Percentiles rank a stretch among this genome's conserved stretches.
phyloP scores from a whole-genome alignment of 2,113 vertebrate genomes.

The Vulpes ferrilata region DNA sequence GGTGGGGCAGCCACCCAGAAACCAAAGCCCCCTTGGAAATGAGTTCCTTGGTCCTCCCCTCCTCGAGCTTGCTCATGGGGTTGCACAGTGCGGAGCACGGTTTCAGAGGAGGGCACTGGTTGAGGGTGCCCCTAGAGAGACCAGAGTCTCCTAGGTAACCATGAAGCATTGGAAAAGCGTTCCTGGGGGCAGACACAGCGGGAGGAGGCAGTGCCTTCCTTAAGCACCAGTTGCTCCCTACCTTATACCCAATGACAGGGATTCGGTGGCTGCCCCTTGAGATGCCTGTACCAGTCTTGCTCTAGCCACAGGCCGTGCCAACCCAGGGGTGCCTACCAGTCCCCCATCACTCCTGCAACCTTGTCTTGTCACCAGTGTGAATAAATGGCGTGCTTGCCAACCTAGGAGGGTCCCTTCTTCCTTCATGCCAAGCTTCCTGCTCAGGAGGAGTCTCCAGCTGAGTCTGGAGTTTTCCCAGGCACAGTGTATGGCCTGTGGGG shows the following conservation, averaged over 20 bases:
- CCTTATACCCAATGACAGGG: accelerated
- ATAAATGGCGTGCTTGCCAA: not conserved
- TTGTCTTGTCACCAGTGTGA: not conserved
- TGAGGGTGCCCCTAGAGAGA: too few relatives aligned
- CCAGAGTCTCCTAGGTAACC: not conserved
- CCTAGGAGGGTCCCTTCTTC: not conserved
- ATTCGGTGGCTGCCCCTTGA: not conserved
- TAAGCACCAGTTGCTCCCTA: not conserved
- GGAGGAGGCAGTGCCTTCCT: not conserved
- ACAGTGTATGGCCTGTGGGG: accelerated
- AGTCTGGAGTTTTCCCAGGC: not conserved
- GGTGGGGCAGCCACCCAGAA: conserved; percentile 16
- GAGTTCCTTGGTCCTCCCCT: conserved; percentile 12
- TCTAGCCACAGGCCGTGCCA: not conserved
- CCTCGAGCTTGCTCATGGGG: not conserved
- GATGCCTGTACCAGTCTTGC: not conserved
- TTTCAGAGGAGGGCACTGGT: not conserved
- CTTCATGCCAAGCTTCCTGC: not conserved
- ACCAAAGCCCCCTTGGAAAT: conserved; percentile 87
- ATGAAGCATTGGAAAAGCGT: not conserved
- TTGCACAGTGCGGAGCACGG: not conserved
- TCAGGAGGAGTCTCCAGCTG: not conserved
- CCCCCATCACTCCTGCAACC: too few relatives aligned
- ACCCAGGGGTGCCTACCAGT: not conserved
- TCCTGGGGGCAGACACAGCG: accelerated